Base-by-base conservation (phyloP, 2,888 invertebrate genomes). In the Scaptomyza caliginosa region DNA sequence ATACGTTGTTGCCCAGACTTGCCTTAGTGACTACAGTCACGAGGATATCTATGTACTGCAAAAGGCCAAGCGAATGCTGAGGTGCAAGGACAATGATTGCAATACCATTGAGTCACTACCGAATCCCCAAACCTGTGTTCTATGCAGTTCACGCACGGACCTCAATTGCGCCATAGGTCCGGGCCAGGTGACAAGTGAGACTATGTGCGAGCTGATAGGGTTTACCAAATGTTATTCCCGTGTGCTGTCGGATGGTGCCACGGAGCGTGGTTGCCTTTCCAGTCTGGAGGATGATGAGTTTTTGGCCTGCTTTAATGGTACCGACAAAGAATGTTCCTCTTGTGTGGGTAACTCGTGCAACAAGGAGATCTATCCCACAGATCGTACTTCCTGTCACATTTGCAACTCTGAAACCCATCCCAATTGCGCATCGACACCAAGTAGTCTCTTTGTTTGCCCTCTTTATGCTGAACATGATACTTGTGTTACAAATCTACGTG, bases 181-280 rank as follows among this genome's bases (percentile, higher is more conserved):
- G 0, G 2, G 21, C 0, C 32, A 2, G 5, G 71, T 89, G 4
- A 10, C 1, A 2, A 66, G 75, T 4, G 23, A 48, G 0, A 88
- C 88, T 0, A 63, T 6, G 0, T 90, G 90, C 24, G 7, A 13
- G 2, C 0, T 52, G 0, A 1, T 30, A 3, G 90, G 89, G 2
- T 73, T 77, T 16, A 85, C 90, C 0, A 71, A 88, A 1, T 90
- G 90, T 48, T 90, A 90, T 23, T 58, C 85, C 0, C 86, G 90
- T 4, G 82, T 90, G 0, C 65, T 89, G 3, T 2, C 13, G 2
- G 86, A 88, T 54, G 90, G 90, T n/a, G 55, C 75, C 21, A 90
- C 90, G 1, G 91, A 91, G 60, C 79, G 90, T 24, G 91, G 91
- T 7, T 90, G 90, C 11, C 30, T 89, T 6, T 85, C 90, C 6